Percentiles rank a stretch among this genome's conserved stretches.
Evolutionary conservation across 2,888 invertebrate genomes (phyloP).

Genomic region (Callyntrura sp.): DNA sequence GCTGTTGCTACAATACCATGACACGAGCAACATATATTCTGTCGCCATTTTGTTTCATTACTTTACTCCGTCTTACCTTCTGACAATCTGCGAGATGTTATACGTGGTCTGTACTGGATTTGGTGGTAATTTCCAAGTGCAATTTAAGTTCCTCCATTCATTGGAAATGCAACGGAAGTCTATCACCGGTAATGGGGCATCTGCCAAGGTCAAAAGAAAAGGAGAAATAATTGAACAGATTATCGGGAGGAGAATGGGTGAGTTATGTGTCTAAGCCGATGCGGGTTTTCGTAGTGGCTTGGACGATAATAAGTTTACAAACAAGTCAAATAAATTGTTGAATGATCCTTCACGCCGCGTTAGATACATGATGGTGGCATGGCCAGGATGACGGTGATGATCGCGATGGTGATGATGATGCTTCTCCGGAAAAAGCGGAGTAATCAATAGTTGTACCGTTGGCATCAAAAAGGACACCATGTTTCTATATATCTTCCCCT

Average conservation of each 20-base stretch:
- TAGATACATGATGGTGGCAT: slow-evolving; percentile 13
- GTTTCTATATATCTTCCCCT: slow-evolving; percentile 10
- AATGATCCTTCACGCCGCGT: slow-evolving; percentile 18
- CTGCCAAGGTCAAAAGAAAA: slow-evolving; percentile 85
- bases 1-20: too few species aligned
- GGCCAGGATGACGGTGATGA: slow-evolving; percentile 1
- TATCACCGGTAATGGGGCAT: slow-evolving; percentile 88
- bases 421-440: slow-evolving; percentile 6
- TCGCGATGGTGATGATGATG: slow-evolving; percentile 16
- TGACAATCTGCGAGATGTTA: slow-evolving; percentile 58
- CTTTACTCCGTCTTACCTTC: slow-evolving; percentile 46
- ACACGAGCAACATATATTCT: too few species aligned
- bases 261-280: too few species aligned
- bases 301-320: slow-evolving; percentile 32
- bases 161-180: slow-evolving; percentile 91
- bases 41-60: not conserved
- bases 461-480: not conserved
- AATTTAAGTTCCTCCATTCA: slow-evolving; percentile 91
- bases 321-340: slow-evolving; percentile 36
- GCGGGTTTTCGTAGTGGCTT: not conserved
- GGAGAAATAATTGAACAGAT: not conserved
- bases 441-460: slow-evolving; percentile 30
- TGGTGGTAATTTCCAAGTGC: slow-evolving; percentile 89
- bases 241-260: not conserved
- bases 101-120: slow-evolving; percentile 88